Conservation (phyloP, 2,113 vertebrate species). For the Emydura subglobosa region DNA sequence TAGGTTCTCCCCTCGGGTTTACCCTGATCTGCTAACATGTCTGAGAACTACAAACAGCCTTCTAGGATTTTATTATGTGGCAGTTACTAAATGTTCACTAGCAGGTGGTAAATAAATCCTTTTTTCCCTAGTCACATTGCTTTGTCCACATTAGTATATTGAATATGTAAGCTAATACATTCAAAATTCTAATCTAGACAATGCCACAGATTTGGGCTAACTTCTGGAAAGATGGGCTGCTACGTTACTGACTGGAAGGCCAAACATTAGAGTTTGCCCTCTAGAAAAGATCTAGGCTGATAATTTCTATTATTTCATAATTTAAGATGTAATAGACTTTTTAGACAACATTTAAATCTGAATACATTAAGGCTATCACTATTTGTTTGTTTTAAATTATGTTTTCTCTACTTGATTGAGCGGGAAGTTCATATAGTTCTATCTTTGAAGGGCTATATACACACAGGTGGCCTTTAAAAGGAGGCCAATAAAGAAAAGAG, state of each 20-base stretch:
- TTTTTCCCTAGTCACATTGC: no score
- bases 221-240: background rate
- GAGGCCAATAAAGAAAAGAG: background rate
- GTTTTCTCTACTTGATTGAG: background rate
- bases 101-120: no score
- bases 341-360: background rate
- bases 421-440: background rate
- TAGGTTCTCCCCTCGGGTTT: no score
- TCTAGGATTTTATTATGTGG: no score
- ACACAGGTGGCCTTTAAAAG: background rate
- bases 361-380: background rate
- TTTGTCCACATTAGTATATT: no score
- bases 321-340: background rate
- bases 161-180: no score
- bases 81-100: no score
- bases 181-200: background rate
- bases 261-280: no score
- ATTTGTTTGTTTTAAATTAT: background rate
- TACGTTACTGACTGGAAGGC: no score
- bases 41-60: no score
- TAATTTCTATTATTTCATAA: background rate
- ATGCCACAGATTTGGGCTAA: background rate
- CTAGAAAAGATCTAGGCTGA: background rate
- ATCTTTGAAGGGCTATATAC: background rate
- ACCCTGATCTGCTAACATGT: no score